These are phyloP conservation scores for Rallus crepitans DNA, from an alignment of 2,797 vertebrate species.

Conservation along the genomic window DNA sequence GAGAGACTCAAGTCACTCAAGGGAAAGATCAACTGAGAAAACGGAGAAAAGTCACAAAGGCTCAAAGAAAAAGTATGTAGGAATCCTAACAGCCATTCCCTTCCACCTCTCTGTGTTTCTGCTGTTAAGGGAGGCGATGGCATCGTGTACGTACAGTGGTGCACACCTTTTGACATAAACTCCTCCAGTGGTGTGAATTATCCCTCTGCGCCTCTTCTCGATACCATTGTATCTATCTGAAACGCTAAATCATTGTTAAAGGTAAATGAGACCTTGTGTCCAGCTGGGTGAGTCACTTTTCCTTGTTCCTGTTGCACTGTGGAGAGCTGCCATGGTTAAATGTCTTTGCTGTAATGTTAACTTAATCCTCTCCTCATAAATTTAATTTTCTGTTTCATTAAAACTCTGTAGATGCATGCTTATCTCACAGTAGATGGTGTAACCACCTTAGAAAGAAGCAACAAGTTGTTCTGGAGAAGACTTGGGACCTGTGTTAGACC, in stretches of 20 bases:
- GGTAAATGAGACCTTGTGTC: constrained; percentile 31
- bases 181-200: background rate
- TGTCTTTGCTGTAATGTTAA: background rate
- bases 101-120: background rate
- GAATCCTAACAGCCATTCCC: background rate
- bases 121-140: background rate
- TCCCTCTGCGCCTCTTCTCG: background rate
- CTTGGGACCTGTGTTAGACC: background rate
- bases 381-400: background rate
- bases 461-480: background rate
- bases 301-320: background rate
- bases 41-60: constrained; percentile 88
- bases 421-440: background rate
- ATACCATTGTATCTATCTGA: background rate
- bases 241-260: constrained; percentile 16
- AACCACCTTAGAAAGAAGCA: background rate
- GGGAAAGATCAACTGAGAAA: constrained; percentile 87
- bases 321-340: background rate
- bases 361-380: background rate
- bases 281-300: constrained; percentile 46
- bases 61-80: constrained; percentile 87
- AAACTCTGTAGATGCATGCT: background rate
- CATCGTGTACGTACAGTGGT: background rate
- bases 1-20: constrained; percentile 86
- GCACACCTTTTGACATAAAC: background rate